A percentile compares a stretch with the other conserved stretches of the same genome.
Evolutionary conservation across 2,888 invertebrate species (phyloP).

Genomic region (Cordilura impudica): DNA sequence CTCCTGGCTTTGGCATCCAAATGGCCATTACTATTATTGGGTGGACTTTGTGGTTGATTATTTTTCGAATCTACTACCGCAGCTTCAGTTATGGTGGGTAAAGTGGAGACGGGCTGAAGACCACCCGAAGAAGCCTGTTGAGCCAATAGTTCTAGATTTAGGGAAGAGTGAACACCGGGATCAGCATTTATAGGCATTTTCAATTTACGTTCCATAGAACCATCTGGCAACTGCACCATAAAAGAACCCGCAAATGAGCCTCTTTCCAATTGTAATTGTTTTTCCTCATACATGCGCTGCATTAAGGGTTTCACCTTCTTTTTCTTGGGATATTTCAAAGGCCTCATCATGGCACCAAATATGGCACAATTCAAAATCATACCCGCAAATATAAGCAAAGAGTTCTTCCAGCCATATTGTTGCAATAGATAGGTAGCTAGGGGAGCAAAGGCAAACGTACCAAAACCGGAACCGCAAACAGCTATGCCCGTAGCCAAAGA

Average conservation of each 20-base stretch:
- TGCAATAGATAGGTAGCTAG: conserved; percentile 88
- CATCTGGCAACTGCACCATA: conserved; percentile 92
- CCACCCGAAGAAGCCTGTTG: conserved; percentile 81
- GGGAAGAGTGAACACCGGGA: conserved; percentile 95
- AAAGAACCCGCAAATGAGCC: conserved; percentile 93
- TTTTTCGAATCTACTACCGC: conserved; percentile 81
- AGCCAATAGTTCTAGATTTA: conserved; percentile 90
- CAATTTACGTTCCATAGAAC: conserved; percentile 92
- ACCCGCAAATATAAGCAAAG: conserved; percentile 94
- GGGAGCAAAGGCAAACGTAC: conserved; percentile 97
- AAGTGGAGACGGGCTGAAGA: conserved; percentile 89
- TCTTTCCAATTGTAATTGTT: conserved; percentile 92
- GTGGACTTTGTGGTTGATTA: conserved; percentile 65
- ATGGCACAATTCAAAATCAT: conserved; percentile 94
- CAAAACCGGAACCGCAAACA: conserved; percentile 96
- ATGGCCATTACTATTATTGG: conserved; percentile 71
- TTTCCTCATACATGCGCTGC: conserved; percentile 95
- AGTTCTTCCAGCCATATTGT: conserved; percentile 91
- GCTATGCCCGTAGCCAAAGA: conserved; percentile 96
- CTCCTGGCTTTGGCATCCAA: conserved; percentile 66
- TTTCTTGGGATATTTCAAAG: conserved; percentile 78
- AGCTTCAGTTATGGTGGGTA: conserved; percentile 94
- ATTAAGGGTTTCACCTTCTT: conserved; percentile 85
- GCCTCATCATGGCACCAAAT: conserved; percentile 82
- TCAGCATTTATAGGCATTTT: conserved; percentile 95